Percentiles rank a stretch among this genome's conserved stretches.
Evolutionary conservation across 30 jellyfish, hydroid and myxozoan species (phyloP).

Genomic region (Nemopilema nomurai): DNA sequence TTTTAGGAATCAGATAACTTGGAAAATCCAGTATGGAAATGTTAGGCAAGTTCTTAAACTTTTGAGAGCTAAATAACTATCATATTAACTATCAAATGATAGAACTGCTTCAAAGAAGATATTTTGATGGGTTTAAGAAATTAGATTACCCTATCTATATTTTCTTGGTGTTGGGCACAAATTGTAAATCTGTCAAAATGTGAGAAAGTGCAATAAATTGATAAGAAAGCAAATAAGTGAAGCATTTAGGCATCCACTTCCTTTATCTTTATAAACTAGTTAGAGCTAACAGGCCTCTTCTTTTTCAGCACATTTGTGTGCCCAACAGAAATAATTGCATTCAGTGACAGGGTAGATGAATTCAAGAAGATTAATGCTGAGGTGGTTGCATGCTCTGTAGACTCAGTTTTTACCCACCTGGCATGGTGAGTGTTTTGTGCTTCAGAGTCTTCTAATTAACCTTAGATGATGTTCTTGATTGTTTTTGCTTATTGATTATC

Average conservation of each 20-base stretch:
- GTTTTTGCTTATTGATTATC: too few relatives aligned
- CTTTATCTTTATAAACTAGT: neutral
- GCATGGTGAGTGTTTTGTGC: slow-evolving; percentile 81
- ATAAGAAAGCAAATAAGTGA: neutral
- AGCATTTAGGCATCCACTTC: neutral
- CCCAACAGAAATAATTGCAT: slow-evolving; percentile 99
- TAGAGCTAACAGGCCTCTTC: neutral
- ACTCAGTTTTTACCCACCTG: slow-evolving; percentile 89
- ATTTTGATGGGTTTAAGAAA: too few relatives aligned
- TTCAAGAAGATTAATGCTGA: slow-evolving; percentile 83
- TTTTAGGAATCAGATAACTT: too few relatives aligned
- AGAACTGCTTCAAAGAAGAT: too few relatives aligned
- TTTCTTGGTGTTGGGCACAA: too few relatives aligned
- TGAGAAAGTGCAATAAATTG: neutral
- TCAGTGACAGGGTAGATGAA: slow-evolving; percentile 92
- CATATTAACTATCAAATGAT: too few relatives aligned
- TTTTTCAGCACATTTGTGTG: slow-evolving; percentile 93
- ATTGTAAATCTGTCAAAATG: too few relatives aligned
- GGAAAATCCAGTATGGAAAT: too few relatives aligned
- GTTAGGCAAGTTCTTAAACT: too few relatives aligned
- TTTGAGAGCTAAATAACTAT: too few relatives aligned
- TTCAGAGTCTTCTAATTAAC: neutral
- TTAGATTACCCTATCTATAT: too few relatives aligned
- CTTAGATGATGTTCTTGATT: neutral
- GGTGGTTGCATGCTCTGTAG: slow-evolving; percentile 96